phyloP scores from a whole-genome alignment of 2,113 vertebrate genomes.

The Plecotus auritus region DNA sequence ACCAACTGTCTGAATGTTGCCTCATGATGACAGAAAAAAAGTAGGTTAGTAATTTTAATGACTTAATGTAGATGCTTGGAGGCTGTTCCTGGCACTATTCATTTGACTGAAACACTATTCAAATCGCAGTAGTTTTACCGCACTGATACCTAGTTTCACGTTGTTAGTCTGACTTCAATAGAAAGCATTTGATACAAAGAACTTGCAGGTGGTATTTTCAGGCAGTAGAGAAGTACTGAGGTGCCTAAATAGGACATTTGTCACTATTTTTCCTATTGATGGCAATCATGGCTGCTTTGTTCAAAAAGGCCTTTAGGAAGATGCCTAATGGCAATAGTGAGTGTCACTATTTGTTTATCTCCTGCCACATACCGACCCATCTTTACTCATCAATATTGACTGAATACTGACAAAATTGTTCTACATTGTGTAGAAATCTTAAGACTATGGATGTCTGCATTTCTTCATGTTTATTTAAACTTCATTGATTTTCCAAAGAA shows the following conservation, averaged over 20 bases:
- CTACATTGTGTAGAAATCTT: neutral
- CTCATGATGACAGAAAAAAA: neutral
- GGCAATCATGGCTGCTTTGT: neutral
- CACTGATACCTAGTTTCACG: neutral
- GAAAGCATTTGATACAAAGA: neutral
- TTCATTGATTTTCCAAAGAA: neutral
- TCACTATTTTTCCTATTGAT: neutral
- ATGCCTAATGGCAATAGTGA: neutral
- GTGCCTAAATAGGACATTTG: neutral
- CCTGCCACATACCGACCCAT: neutral
- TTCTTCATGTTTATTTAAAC: neutral
- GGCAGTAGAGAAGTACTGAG: neutral
- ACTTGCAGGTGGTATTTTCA: neutral
- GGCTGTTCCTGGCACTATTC: neutral
- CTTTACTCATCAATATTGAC: neutral
- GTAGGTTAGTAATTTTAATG: neutral
- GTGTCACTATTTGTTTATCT: neutral
- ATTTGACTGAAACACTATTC: neutral
- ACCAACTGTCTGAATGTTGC: neutral
- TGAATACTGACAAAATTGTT: neutral
- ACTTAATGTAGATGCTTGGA: neutral
- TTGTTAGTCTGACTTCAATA: neutral
- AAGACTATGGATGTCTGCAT: neutral
- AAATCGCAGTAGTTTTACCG: neutral
- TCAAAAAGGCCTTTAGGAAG: neutral